Base-by-base conservation (phyloP, 2,888 invertebrate genomes). In the Tetanocera ferruginea region DNA sequence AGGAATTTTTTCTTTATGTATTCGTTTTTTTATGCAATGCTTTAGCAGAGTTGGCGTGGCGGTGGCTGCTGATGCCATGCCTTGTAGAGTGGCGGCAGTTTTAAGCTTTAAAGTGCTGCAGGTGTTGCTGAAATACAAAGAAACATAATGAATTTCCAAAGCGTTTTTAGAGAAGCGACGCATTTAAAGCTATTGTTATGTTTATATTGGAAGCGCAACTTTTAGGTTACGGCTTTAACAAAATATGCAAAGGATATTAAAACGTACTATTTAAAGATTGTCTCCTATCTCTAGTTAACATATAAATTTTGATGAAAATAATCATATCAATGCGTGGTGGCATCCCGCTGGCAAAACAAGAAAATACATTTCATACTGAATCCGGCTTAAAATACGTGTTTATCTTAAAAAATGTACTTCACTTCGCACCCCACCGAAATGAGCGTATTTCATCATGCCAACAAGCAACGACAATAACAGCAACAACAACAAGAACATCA, bases 11-110 rank as follows among this genome's bases (percentile, higher is more conserved):
- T 5, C 34, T 34, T 5, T 31, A 55, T 17, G 11, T 11, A 64
- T 64, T 31, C 28, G 34, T 31, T 60, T 60, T 28, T 23, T 25
- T 60, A 25, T 11, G 34, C 31, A 31, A 11, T 64, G 64, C 3
- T 64, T 17, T 5, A 49, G 49, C 5, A 34, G 11, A 37, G 19
- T 28, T 25, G 25, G 51, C 19, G 49, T 49, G 5, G 51, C 14
- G 49, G 14, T 23, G 69, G 31, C 34, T 8, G 28, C 49, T 51
- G n/a, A 11, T 51, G 69, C 69, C 69, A 69, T 69, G 19, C 69
- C 69, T 51, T 51, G 49, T 31, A 64, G 64, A 17, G 64, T 14
- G 34, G 28, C n/a, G 31, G 17, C 3, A 64, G 34, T 43, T 14
- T 43, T 11, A 43, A 43, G 43, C 43, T 43, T 43, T 11, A 2